Evolutionary conservation across 1,140 invertebrate species (phyloP).

Genomic region (Pygmarrhopalites habei): DNA sequence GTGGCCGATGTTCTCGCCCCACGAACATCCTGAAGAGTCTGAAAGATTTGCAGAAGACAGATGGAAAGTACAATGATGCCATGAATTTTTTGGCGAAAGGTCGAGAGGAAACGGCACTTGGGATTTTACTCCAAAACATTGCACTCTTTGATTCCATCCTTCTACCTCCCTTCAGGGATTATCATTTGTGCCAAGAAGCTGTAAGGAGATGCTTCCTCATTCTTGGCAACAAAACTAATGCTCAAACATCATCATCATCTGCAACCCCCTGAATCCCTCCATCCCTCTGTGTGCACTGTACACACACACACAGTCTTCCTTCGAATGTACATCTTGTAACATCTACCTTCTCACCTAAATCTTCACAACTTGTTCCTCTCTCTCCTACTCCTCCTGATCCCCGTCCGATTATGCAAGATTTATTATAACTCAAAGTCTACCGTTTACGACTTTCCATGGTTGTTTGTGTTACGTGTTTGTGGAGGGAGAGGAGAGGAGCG

Average conservation of each 20-base stretch:
- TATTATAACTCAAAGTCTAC: not conserved
- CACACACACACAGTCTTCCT: not conserved
- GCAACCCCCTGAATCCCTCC: not conserved
- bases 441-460: too few species aligned
- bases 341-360: not conserved
- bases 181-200: slow-evolving; percentile 72
- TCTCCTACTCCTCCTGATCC: not conserved
- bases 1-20: slow-evolving; percentile 58
- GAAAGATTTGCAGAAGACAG: slow-evolving; percentile 61
- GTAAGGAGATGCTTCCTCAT: slow-evolving; percentile 63
- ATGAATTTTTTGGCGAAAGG: slow-evolving; percentile 57
- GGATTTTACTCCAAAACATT: slow-evolving; percentile 60
- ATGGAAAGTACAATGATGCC: slow-evolving; percentile 59
- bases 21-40: slow-evolving; percentile 70
- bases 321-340: not conserved
- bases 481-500: too few species aligned
- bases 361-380: not conserved
- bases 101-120: slow-evolving; percentile 56
- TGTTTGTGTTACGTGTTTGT: too few species aligned
- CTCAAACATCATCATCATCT: not conserved
- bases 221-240: slow-evolving; percentile 51
- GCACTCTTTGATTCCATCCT: slow-evolving; percentile 62
- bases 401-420: not conserved
- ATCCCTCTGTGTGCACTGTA: not conserved
- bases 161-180: slow-evolving; percentile 68